Evolutionary conservation across 2,113 vertebrate genomes (phyloP), one percentile per base, ranked within the genome.

Genomic region (Chroicocephalus ridibundus): DNA sequence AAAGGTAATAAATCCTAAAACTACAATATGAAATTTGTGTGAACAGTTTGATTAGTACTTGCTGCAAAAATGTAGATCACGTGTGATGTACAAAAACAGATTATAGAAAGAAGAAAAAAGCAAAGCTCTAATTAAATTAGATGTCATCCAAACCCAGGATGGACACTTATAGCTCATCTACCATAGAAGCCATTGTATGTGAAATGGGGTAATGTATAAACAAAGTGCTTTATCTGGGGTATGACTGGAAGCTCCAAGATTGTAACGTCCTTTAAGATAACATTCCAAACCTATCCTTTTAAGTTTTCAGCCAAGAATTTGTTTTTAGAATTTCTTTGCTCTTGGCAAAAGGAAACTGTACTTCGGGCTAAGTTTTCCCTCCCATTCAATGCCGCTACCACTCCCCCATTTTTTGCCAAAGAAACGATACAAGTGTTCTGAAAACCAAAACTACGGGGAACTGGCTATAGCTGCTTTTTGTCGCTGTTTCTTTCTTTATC

Each of bases 201-300:
- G 94, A 90, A 97, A 95, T 64, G 49, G 90, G 92, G 77, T 92
- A 95, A 97, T 78, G 81, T 96, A 97, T 98, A 98, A 98, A 98
- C 98, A 98, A 74, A 96, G 92, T 66, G 69, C 83, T 98, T 98
- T 98, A 98, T 98, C 98, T 98, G 58, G 97, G 85, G 69, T 74
- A 95, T 97, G 97, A 96, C 95, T 97, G 98, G 97, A 98, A 98
- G 96, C 97, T 97, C 94, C 95, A 94, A 90, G 96, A 97, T 96
- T 97, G 96, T 94, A 98, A 90, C 66, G 89, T 97, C 94, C 97
- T 97, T 97, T 97, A 97, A 98, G 98, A 98, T 98, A 98, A 98
- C 98, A 98, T 98, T 98, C 98, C 98, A 97, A 97, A 98, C 97
- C 97, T 97, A 97, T 90, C 98, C 98, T 98, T 98, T 98, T 51